These are phyloP conservation scores for Adoxophyes honmai DNA, from an alignment of 1,140 invertebrate species.

Conservation along the genomic window DNA sequence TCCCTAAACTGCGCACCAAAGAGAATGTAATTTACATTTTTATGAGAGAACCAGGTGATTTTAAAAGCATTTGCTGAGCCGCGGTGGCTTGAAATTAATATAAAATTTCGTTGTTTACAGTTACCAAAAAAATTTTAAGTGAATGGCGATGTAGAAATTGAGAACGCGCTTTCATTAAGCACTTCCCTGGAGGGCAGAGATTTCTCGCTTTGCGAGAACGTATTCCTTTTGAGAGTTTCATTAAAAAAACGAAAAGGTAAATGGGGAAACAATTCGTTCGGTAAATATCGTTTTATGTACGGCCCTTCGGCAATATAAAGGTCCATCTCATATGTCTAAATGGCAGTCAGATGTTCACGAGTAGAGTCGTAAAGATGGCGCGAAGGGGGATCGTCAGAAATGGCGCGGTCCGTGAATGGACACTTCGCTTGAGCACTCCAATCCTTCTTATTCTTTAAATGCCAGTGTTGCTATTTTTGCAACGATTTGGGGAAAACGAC, in stretches of 20 bases:
- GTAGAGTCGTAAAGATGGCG: not conserved
- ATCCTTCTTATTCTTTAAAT: slow-evolving; percentile 1
- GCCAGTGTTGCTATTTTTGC: slow-evolving; percentile 7
- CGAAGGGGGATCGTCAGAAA: not conserved
- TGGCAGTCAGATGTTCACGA: not conserved
- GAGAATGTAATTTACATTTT: slow-evolving; percentile 24
- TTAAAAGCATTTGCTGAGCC: slow-evolving; percentile 16
- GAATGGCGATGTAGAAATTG: slow-evolving; percentile 5
- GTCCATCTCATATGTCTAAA: slow-evolving; percentile 4
- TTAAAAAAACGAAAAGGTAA: not conserved
- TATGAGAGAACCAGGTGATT: slow-evolving; percentile 23
- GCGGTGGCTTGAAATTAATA: slow-evolving; percentile 1
- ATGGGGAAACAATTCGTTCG: not conserved
- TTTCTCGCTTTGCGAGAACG: not conserved
- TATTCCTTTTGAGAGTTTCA: not conserved
- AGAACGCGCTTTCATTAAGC: not conserved
- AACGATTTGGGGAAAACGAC: not conserved
- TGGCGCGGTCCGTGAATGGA: slow-evolving; percentile 2
- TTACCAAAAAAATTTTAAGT: not conserved
- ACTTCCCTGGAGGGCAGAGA: not conserved
- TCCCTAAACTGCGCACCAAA: slow-evolving; percentile 16
- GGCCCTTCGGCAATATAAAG: slow-evolving; percentile 4
- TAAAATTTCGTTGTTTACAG: slow-evolving; percentile 8
- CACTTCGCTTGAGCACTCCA: slow-evolving; percentile 10
- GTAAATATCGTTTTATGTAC: not conserved